Evolutionary conservation across 2,888 invertebrate genomes (phyloP), one percentile per base, ranked within the genome.

Genomic region (Apotomis turbidana): DNA sequence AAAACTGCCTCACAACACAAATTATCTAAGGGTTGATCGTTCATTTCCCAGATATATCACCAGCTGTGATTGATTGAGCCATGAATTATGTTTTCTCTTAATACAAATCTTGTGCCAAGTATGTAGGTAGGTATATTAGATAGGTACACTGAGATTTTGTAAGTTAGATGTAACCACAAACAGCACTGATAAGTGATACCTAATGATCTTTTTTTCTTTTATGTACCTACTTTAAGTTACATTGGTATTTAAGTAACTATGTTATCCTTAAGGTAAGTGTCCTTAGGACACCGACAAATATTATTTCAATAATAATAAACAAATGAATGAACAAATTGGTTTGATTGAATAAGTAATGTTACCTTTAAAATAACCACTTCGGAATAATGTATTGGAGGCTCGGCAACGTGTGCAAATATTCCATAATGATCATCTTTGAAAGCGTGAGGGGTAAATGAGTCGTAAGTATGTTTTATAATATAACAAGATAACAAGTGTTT

Each of bases 91-190:
- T 15, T 54, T 41, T 36, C 57, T 27, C 8, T 57, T n/a, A 46
- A 46, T 41, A 66, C 66, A 57, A 41, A 57, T 46, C 46, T 49
- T 59, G 67, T 68, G 67, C 67, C 67, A 68, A 68, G 44, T 27
- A 58, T 27, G 27, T 27, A 27, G 27, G 27, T 27, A 27, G 27
- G 27, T 27, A 27, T 27, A 27, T 27, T 49, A n/a, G 10, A 13
- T 67, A 67, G 13, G 38, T 51, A 68, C 51, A 58, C 38, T 58
- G 63, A 64, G 44, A 67, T 51, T 67, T 58, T 67, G 15, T 55
- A 66, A 55, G 27, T 55, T 46, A 55, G 64, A 12, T 12, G 5
- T 54, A 54, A 54, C 6, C 54, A 27, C 13, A 46, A 66, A 66
- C 46, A 66, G 36, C 55, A 66, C 46, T 55, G 55, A 66, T 55